Evolutionary conservation across 2,888 invertebrate genomes (phyloP), one percentile per base, ranked within the genome.

Genomic region (Drosophila diplacantha): DNA sequence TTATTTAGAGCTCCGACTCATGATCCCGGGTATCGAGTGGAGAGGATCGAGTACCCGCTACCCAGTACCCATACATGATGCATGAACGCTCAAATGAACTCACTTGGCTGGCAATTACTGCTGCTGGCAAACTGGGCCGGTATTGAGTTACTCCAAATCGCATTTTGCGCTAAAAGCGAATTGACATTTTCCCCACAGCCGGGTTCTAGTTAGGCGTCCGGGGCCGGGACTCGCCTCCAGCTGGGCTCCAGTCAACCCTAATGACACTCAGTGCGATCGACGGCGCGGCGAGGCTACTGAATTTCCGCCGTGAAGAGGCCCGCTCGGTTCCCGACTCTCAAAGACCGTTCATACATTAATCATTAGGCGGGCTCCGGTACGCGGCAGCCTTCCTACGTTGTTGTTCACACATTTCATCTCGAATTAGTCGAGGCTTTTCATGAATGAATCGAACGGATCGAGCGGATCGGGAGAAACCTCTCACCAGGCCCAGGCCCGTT

Each of bases 391-490:
- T 44, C 46, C 31, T 31, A 32, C 46, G 52, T 43, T 78, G 83
- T 78, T 83, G 83, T 78, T 78, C 78, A 78, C 78, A 78, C 78
- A 78, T 83, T 78, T 83, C 82, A 79, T 49, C 67, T 79, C 58
- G 83, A 83, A 78, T 83, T 78, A 78, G 76, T 83, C 71, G 73
- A 66, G 71, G 71, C 58, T 61, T 64, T 77, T 70, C 79, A 79
- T 78, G 78, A 78, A 78, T 78, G 83, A 70, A 64, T 46, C 59
- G 65, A 58, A 44, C 50, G 39, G 39, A 22, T 39, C 39, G 39
- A 39, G 14, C 39, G 20, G 39, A 39, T 39, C 39, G 39, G 14
- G 14, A 22, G 39, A 39, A 39, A 39, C 51, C 50, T 66, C 20
- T 50, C 49, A 29, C 37, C 37, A 57, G 12, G 18, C 37, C 37